Evolutionary conservation across 2,113 vertebrate species (phyloP).

Genomic region (Hylia prasina): DNA sequence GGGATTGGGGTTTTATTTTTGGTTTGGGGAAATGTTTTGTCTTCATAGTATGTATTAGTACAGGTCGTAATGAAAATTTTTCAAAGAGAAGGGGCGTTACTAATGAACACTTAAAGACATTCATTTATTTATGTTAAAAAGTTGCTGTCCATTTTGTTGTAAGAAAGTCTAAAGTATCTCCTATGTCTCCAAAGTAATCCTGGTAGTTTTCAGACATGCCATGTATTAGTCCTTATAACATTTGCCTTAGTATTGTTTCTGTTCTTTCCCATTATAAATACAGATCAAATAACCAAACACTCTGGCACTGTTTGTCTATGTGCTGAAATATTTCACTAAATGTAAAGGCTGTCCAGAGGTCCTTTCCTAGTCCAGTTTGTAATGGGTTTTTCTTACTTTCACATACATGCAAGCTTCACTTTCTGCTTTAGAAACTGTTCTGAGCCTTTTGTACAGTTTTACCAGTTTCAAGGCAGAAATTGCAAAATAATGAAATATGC

Average conservation of each 20-base stretch:
- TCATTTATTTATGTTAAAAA: slow-evolving; percentile 1
- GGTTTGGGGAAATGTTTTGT: not conserved
- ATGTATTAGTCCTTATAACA: slow-evolving; percentile 39
- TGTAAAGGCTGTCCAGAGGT: slow-evolving; percentile 57
- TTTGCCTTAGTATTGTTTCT: slow-evolving; percentile 72
- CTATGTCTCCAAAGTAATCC: slow-evolving; percentile 23
- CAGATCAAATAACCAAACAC: slow-evolving; percentile 73
- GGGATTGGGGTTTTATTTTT: slow-evolving; percentile 22
- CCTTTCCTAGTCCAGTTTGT: slow-evolving; percentile 65
- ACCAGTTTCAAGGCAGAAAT: slow-evolving; percentile 62
- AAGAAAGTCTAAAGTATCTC: slow-evolving; percentile 18
- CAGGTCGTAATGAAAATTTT: not conserved
- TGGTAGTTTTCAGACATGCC: slow-evolving; percentile 18
- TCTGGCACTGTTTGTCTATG: slow-evolving; percentile 68
- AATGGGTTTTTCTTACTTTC: slow-evolving; percentile 67
- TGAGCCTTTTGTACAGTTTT: slow-evolving; percentile 67
- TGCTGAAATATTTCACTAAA: slow-evolving; percentile 58
- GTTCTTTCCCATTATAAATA: slow-evolving; percentile 57
- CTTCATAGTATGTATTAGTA: slow-evolving; percentile 48
- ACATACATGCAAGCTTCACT: not conserved
- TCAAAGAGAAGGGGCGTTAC: slow-evolving; percentile 18
- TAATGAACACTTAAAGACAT: not conserved
- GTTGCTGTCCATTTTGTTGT: not conserved
- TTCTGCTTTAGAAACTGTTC: slow-evolving; percentile 56
- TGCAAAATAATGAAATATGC: slow-evolving; percentile 10